phyloP scores from a whole-genome alignment of 2,113 vertebrate genomes.

The Oryctolagus cuniculus region mOryCun1.1 NC_091442.1:20835501-20836000 shows the following conservation, averaged over 20 bases:
- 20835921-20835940: too few relatives aligned
- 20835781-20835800: not conserved
- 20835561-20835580: not conserved
- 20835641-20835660: too few relatives aligned
- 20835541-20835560: not conserved
- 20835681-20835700: not conserved
- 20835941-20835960: too few relatives aligned
- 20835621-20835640: not conserved
- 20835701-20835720: not conserved
- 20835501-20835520: not conserved
- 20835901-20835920: too few relatives aligned
- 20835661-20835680: too few relatives aligned
- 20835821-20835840: not conserved
- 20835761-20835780: not conserved
- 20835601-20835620: conserved; percentile 12
- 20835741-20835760: not conserved
- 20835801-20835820: not conserved
- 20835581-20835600: not conserved
- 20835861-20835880: not conserved
- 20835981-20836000: too few relatives aligned
- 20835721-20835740: not conserved
- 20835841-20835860: not conserved
- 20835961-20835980: too few relatives aligned
- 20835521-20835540: not conserved
- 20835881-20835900: not conserved